These are phyloP conservation scores for Halcyon senegalensis DNA, from an alignment of 2,113 vertebrate genomes.

Conservation along the genomic window DNA sequence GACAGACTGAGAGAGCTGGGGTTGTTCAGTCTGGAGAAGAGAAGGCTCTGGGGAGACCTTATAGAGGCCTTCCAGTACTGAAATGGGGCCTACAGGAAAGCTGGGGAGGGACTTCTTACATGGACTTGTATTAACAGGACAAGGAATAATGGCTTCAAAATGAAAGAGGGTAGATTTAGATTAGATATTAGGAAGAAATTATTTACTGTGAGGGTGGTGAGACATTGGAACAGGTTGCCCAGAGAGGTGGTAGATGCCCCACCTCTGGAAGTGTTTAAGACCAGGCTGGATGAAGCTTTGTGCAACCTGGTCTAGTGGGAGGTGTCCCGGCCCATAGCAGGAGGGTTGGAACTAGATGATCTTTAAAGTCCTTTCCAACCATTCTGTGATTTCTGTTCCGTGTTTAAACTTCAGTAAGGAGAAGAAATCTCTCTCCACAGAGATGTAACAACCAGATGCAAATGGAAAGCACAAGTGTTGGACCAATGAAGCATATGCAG, in stretches of 20 bases:
- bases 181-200: neutral
- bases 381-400: neutral
- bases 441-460: neutral
- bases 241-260: neutral
- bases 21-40: neutral
- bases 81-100: neutral
- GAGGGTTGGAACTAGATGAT: neutral
- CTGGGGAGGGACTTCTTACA: neutral
- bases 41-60: neutral
- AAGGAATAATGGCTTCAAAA: neutral
- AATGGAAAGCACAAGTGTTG: neutral
- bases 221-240: neutral
- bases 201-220: neutral
- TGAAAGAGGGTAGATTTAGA: neutral
- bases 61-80: neutral
- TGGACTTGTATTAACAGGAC: neutral
- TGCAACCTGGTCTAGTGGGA: neutral
- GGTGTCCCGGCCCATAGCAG: neutral
- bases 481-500: slow-evolving; percentile 42
- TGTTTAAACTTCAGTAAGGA: neutral
- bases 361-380: neutral
- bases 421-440: neutral
- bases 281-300: neutral
- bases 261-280: neutral
- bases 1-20: neutral